Evolutionary conservation across 2,797 vertebrate species (phyloP).

Genomic region (Dryobates pubescens): DNA sequence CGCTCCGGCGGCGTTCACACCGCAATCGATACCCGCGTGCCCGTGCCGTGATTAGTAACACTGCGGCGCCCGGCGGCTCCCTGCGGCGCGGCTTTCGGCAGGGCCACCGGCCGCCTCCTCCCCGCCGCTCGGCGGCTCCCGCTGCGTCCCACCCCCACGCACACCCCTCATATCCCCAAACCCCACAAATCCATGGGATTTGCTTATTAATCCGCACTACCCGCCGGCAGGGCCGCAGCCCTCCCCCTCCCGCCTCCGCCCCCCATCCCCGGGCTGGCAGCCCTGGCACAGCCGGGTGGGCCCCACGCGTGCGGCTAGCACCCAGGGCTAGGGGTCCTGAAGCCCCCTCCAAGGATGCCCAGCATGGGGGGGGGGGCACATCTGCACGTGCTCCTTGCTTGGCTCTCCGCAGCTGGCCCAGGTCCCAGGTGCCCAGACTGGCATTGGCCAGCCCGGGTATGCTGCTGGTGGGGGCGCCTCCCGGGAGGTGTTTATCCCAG

Average conservation of each 20-base stretch:
- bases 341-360: background rate
- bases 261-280: background rate
- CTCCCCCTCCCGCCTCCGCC: background rate
- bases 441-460: fast-evolving
- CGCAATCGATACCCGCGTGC: conserved; percentile 43
- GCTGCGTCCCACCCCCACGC: background rate
- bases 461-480: background rate
- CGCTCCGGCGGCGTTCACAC: conserved; percentile 13
- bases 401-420: background rate
- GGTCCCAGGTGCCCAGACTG: background rate
- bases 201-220: background rate
- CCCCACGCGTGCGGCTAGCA: background rate
- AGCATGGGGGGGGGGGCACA: fast-evolving
- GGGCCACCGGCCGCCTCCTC: background rate
- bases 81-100: background rate
- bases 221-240: background rate
- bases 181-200: conserved; percentile 22
- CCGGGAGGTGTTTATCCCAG: background rate
- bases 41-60: conserved; percentile 40
- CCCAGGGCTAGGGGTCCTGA: background rate
- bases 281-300: background rate
- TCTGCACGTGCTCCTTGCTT: background rate
- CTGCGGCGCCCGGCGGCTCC: conserved; percentile 40
- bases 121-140: background rate
- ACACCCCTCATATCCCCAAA: background rate